Base-by-base conservation (phyloP, 2,888 invertebrate genomes). In the Agriopis leucophaearia region DNA sequence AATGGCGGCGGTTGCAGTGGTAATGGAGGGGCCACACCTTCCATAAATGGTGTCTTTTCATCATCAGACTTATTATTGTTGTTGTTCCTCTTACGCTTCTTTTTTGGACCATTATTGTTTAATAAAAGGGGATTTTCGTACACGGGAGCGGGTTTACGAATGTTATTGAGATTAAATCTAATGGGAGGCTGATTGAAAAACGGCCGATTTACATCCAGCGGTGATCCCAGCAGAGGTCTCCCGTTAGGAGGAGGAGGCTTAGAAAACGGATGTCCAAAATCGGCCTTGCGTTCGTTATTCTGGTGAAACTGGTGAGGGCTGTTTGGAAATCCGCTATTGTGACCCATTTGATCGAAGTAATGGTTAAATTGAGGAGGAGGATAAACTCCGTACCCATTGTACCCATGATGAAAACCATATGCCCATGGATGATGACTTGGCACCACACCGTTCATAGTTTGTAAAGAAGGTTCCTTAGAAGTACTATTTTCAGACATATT, bases 81-180 rank as follows among this genome's bases (percentile, higher is more conserved):
- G 80, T 96, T 96, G 72, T 77, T 79, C 75, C 96, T 95, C 89
- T 96, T 97, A 61, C 96, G 95, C 84, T 97, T 97, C 90, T 96
- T 97, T 92, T 97, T 97, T 0, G 95, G 94, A 12, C 94, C 94
- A 66, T 94, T 95, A 77, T 81, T 88, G 73, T 88, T 92, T 38
- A 69, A 27, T 27, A 27, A 51, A 18, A 94, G 87, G 52, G 92
- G 94, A 78, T 92, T 94, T 79, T 91, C 93, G 75, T 86, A 85
- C 71, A 90, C 77, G n/a, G 91, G 91, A 68, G 89, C 79, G 68
- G 90, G 84, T 79, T 92, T 93, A 71, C 88, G 86, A 69, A 86
- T 81, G 67, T 84, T 89, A 74, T 92, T 92, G 5, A 94, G 81
- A 83, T 94, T 94, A 79, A 94, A 94, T 73, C 94, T 86, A 70